These are phyloP conservation scores for Maconellicoccus hirsutus DNA, from an alignment of 1,140 invertebrate genomes.

Conservation along the genomic window DNA sequence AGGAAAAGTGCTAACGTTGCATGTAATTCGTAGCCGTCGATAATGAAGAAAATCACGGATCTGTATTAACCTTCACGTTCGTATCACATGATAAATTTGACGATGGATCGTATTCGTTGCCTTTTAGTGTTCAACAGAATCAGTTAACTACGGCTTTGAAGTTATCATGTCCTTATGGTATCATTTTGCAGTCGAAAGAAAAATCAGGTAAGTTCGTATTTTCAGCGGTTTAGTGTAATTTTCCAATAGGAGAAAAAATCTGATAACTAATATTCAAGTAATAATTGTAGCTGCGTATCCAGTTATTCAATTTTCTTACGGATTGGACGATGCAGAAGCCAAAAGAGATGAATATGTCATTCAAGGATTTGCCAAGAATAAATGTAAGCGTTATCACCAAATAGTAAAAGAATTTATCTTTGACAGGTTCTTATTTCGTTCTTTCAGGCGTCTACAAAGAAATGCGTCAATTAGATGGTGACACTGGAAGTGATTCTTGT, in stretches of 20 bases:
- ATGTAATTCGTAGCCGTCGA: neutral
- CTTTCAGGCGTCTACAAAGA: neutral
- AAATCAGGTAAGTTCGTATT: conserved; percentile 5
- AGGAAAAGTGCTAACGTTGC: too few species aligned
- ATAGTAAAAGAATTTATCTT: too few species aligned
- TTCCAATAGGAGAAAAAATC: too few species aligned
- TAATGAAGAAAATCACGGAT: neutral
- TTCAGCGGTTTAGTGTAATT: too few species aligned
- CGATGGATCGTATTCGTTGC: neutral
- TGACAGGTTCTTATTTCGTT: too few species aligned
- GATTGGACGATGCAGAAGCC: neutral
- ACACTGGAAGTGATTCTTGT: neutral
- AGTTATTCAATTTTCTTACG: neutral
- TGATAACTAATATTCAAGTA: too few species aligned
- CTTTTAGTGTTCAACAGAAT: conserved; percentile 4
- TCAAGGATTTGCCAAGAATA: neutral
- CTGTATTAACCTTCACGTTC: neutral
- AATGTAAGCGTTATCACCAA: neutral
- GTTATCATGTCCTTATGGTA: neutral
- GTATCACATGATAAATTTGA: neutral
- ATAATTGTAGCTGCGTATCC: neutral
- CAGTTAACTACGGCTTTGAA: conserved; percentile 2
- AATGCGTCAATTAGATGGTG: neutral
- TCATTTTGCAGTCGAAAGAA: neutral
- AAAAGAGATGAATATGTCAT: neutral